Percentiles rank a stretch among this genome's conserved stretches.
Conservation (phyloP, 1,140 invertebrate species). For the Cherax quadricarinatus region DNA sequence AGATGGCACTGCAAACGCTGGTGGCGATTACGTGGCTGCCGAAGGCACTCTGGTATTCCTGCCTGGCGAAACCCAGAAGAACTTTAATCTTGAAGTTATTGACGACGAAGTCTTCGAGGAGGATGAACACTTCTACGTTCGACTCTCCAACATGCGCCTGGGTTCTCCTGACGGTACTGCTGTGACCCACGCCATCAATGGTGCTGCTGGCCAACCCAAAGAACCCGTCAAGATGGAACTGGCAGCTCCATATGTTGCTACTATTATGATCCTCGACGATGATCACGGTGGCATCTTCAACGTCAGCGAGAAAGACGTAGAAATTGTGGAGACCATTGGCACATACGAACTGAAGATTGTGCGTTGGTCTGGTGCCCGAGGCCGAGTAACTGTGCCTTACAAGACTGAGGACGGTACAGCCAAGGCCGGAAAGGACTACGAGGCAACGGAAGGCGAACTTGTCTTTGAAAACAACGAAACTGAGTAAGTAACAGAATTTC, state of each 20-base stretch:
- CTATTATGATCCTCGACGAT: constrained; percentile 98
- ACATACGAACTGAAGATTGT: constrained; percentile 88
- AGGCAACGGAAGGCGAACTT: constrained; percentile 87
- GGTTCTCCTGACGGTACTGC: constrained; percentile 72
- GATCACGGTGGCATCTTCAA: constrained; percentile 98
- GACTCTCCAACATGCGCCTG: constrained; percentile 81
- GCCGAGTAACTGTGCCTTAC: constrained; percentile 92
- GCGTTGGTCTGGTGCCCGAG: constrained; percentile 93
- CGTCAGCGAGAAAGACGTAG: constrained; percentile 89
- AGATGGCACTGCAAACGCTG: constrained; percentile 97
- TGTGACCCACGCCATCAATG: constrained; percentile 71
- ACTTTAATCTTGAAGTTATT: constrained; percentile 91
- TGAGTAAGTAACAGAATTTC: constrained; percentile 86
- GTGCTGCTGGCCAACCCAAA: constrained; percentile 79
- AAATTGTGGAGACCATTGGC: constrained; percentile 94
- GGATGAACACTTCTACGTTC: constrained; percentile 98
- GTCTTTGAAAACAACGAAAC: constrained; percentile 99
- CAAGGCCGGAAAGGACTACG: constrained; percentile 92
- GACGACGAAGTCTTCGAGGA: constrained; percentile 99
- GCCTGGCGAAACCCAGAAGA: constrained; percentile 90
- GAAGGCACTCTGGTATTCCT: constrained; percentile 91
- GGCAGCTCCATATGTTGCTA: constrained; percentile 91
- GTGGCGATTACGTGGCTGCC: constrained; percentile 93
- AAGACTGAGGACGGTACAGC: constrained; percentile 95
- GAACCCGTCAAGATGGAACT: constrained; percentile 82